Percentiles rank a stretch among this genome's conserved stretches.
phyloP scores from a whole-genome alignment of 2,797 vertebrate species.

The Ammospiza maritima region DNA sequence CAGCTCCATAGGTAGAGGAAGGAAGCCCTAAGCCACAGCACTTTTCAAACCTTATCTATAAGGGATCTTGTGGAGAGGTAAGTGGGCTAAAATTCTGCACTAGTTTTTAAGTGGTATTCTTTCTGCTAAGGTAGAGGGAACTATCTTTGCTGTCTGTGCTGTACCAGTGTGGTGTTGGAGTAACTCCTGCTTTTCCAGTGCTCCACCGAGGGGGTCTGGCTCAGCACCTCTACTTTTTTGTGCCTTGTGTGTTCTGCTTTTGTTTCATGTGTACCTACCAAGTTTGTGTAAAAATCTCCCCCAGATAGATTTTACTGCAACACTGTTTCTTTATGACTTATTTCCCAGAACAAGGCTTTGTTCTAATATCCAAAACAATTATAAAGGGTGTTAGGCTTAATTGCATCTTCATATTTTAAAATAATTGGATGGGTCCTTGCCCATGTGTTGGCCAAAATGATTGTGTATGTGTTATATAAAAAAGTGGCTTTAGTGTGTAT shows the following conservation, averaged over 20 bases:
- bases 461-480: neutral
- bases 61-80: neutral
- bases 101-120: neutral
- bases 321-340: neutral
- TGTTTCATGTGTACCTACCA: neutral
- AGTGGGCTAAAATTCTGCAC: neutral
- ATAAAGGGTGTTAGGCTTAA: neutral
- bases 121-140: neutral
- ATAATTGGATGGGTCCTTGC: neutral
- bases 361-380: neutral
- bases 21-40: neutral
- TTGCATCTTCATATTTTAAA: neutral
- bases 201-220: neutral
- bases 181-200: neutral
- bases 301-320: neutral
- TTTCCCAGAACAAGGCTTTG: neutral
- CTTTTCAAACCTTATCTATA: neutral
- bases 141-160: rapidly evolving
- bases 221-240: neutral
- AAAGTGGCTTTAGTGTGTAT: rapidly evolving
- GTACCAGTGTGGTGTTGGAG: rapidly evolving
- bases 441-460: rapidly evolving
- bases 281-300: neutral
- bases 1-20: rapidly evolving
- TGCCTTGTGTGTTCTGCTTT: no score